A percentile compares a stretch with the other conserved stretches of the same genome.
These are phyloP conservation scores for Gambelia wislizenii DNA, from an alignment of 2,797 vertebrate genomes.

Conservation along the genomic window DNA sequence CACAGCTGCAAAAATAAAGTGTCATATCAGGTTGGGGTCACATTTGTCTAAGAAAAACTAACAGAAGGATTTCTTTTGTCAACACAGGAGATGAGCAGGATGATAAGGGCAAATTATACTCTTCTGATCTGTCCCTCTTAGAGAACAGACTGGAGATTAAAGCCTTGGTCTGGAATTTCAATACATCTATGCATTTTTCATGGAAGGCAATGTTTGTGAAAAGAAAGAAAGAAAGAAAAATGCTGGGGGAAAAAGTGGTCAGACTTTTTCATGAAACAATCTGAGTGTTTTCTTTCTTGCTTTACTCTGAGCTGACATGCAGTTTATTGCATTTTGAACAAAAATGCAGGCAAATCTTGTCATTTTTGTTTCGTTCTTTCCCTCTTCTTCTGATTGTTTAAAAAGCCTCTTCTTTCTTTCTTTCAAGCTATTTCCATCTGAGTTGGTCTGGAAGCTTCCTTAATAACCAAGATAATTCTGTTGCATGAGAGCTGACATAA, in stretches of 20 bases:
- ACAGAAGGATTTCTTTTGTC: constrained; percentile 80
- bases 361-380: background rate
- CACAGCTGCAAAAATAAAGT: constrained; percentile 81
- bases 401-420: background rate
- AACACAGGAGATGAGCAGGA: constrained; percentile 79
- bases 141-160: constrained; percentile 77
- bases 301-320: background rate
- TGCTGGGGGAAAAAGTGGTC: constrained; percentile 20
- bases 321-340: background rate
- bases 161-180: constrained; percentile 73
- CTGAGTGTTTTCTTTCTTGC: constrained; percentile 6
- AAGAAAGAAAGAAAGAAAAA: constrained; percentile 15
- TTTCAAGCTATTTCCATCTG: background rate
- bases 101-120: constrained; percentile 76
- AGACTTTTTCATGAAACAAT: constrained; percentile 47
- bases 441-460: background rate
- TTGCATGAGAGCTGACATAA: background rate
- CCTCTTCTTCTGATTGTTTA: background rate
- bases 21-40: constrained; percentile 74
- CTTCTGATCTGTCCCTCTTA: constrained; percentile 73
- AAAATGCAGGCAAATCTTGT: background rate
- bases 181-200: constrained; percentile 73
- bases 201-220: constrained; percentile 55
- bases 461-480: background rate
- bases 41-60: constrained; percentile 80